phyloP scores from a whole-genome alignment of 2,888 invertebrate genomes.

The Adela reaumurella region DNA sequence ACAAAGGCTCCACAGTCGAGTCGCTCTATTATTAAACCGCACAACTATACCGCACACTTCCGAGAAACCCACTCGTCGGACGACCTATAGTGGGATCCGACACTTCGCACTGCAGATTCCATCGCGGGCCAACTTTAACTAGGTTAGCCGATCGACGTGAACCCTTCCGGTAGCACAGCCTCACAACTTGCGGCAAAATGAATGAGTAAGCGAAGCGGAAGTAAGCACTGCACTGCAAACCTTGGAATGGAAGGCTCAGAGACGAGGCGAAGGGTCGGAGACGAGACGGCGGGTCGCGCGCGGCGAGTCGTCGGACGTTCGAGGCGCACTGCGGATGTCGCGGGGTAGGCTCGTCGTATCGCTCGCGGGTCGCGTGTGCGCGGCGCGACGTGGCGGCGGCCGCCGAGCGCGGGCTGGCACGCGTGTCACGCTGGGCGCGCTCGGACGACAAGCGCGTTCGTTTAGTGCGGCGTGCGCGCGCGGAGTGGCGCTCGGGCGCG shows the following conservation, averaged over 20 bases:
- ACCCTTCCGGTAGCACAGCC: neutral
- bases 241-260: neutral
- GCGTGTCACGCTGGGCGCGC: slow-evolving; percentile 25
- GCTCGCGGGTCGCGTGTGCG: slow-evolving; percentile 33
- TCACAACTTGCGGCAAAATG: neutral
- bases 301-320: slow-evolving; percentile 14
- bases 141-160: neutral
- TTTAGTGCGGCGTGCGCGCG: slow-evolving; percentile 48
- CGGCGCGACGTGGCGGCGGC: slow-evolving; percentile 32
- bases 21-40: neutral
- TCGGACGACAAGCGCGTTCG: slow-evolving; percentile 27
- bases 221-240: neutral
- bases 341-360: slow-evolving; percentile 28
- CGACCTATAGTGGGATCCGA: neutral
- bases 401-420: slow-evolving; percentile 29
- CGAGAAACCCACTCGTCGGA: neutral
- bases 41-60: neutral
- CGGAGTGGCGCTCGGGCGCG: slow-evolving; percentile 39
- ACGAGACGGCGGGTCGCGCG: slow-evolving; percentile 14
- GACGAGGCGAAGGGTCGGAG: neutral
- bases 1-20: neutral
- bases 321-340: slow-evolving; percentile 19
- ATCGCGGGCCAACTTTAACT: neutral
- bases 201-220: neutral
- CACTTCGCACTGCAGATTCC: neutral